Conservation (phyloP, 2,888 invertebrate genomes). For the Zaprionus obscuricornis region DNA sequence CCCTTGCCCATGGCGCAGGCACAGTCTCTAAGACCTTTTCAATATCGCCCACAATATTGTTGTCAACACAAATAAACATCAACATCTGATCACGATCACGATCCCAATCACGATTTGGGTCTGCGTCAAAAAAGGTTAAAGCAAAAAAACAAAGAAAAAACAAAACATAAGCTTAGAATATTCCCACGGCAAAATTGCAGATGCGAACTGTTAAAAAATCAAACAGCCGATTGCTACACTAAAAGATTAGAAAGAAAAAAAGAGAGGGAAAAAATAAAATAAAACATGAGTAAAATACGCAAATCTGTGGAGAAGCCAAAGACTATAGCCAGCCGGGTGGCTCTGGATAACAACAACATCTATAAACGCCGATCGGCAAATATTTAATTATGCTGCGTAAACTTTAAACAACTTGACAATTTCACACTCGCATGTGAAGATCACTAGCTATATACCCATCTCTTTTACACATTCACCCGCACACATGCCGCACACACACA, state of each 20-base stretch:
- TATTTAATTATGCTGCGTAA: slow-evolving; percentile 77
- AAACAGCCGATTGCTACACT: slow-evolving; percentile 63
- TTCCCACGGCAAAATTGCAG: slow-evolving; percentile 64
- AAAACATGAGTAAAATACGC: slow-evolving; percentile 12
- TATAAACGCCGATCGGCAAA: slow-evolving; percentile 77
- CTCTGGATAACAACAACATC: slow-evolving; percentile 51
- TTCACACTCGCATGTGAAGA: slow-evolving; percentile 76
- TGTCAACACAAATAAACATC: slow-evolving; percentile 75
- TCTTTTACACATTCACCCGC: slow-evolving; percentile 10
- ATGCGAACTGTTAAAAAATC: slow-evolving; percentile 32
- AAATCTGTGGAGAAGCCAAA: slow-evolving; percentile 26
- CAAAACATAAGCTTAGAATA: slow-evolving; percentile 51
- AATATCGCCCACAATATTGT: slow-evolving; percentile 51
- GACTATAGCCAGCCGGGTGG: slow-evolving; percentile 18
- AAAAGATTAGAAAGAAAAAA: slow-evolving; percentile 47
- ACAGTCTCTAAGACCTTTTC: not conserved
- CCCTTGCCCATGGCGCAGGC: too few species aligned
- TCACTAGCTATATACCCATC: slow-evolving; percentile 20
- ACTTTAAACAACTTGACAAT: slow-evolving; percentile 78
- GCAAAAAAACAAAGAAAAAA: slow-evolving; percentile 2
- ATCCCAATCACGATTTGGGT: slow-evolving; percentile 30
- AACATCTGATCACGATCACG: slow-evolving; percentile 47
- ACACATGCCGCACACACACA: not conserved
- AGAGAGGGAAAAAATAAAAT: slow-evolving; percentile 8
- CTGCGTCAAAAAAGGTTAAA: slow-evolving; percentile 11